Conservation (phyloP, 2,888 invertebrate genomes). For the Ephialtes manifestator region DNA sequence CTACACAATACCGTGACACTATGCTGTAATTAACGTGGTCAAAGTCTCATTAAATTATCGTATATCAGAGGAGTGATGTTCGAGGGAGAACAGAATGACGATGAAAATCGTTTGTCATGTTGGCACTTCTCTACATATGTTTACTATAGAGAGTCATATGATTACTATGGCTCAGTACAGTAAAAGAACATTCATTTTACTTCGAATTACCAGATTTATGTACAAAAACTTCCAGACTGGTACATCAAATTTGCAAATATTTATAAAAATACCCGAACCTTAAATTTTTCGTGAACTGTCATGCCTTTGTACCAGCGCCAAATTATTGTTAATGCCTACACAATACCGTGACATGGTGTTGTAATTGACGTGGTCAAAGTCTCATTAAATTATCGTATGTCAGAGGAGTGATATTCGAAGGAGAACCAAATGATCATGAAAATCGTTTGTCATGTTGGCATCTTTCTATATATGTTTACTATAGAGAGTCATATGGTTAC, state of each 20-base stretch:
- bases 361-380: constrained; percentile 61
- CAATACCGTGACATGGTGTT: constrained; percentile 24
- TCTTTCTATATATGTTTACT: background rate
- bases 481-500: background rate
- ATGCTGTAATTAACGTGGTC: constrained; percentile 59
- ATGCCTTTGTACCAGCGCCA: background rate
- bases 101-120: constrained; percentile 66
- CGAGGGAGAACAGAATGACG: constrained; percentile 49
- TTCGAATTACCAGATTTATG: too few relatives aligned
- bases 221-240: too few relatives aligned
- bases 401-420: constrained; percentile 18
- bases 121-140: background rate
- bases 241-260: too few relatives aligned
- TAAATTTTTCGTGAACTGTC: too few relatives aligned
- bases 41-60: constrained; percentile 64
- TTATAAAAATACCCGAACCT: too few relatives aligned
- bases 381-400: constrained; percentile 65
- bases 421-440: constrained; percentile 56
- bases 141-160: background rate
- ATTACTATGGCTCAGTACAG: constrained; percentile 1
- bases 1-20: constrained; percentile 9
- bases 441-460: constrained; percentile 63
- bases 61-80: constrained; percentile 34
- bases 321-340: constrained; percentile 49
- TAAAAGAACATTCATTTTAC: too few relatives aligned